Conservation (phyloP, 2,797 vertebrate species). For the Euphonia xanthogaster region DNA sequence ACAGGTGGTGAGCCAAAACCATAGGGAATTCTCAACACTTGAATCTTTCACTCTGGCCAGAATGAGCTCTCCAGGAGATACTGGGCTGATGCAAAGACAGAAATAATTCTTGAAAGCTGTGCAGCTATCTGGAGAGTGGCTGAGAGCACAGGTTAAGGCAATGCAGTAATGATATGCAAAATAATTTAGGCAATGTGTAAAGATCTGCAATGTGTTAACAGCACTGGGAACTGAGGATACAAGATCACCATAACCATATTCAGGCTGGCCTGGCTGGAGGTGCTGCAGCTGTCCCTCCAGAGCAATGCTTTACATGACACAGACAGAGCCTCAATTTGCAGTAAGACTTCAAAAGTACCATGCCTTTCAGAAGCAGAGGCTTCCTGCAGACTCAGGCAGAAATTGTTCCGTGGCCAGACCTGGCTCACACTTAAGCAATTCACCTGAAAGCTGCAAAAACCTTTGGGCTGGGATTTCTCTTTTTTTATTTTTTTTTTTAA, state of each 20-base stretch:
- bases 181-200: not conserved
- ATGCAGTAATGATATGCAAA: not conserved
- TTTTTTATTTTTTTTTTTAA: not conserved
- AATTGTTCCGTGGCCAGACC: rapidly evolving
- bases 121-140: not conserved
- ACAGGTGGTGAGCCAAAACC: not conserved
- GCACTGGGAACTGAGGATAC: not conserved
- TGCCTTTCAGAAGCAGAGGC: not conserved
- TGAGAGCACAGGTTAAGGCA: not conserved
- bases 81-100: not conserved
- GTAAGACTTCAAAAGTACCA: not conserved
- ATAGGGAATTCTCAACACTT: not conserved
- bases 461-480: not conserved
- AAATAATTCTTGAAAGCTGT: not conserved
- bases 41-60: not conserved
- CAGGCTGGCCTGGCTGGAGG: not conserved
- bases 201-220: not conserved
- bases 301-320: not conserved
- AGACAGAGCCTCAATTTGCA: not conserved
- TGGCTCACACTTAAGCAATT: not conserved
- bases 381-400: not conserved
- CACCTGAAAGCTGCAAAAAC: not conserved
- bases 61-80: not conserved
- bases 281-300: not conserved
- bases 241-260: not conserved